These are phyloP conservation scores for Slavum lentiscoides DNA, from an alignment of 2,888 invertebrate genomes.

Conservation along the genomic window DNA sequence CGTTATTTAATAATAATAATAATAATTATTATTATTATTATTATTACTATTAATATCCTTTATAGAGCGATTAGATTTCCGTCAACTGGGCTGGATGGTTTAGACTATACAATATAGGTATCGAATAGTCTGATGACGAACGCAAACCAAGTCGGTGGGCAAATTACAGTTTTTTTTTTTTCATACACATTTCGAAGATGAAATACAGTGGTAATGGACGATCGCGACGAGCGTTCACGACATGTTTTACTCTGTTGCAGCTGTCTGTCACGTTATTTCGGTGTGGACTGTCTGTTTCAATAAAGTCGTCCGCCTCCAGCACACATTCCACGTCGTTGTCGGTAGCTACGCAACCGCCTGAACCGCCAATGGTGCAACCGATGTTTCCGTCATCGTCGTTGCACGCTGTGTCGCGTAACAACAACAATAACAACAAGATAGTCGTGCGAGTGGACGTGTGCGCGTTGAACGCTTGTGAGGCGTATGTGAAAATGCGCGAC, in stretches of 20 bases:
- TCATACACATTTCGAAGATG: no score
- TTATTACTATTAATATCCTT: no score
- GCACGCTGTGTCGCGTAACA: not conserved
- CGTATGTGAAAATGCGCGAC: slow-evolving; percentile 54
- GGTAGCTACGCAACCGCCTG: not conserved
- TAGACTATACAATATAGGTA: no score
- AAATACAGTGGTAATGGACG: no score
- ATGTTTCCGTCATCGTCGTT: not conserved
- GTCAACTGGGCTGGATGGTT: no score
- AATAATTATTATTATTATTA: not conserved
- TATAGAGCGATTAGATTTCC: no score
- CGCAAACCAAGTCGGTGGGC: no score
- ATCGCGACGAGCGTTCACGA: no score
- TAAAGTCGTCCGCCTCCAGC: not conserved
- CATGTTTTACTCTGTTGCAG: not conserved
- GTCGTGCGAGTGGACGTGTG: slow-evolving; percentile 54
- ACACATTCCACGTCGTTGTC: not conserved
- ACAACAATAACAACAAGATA: slow-evolving; percentile 14
- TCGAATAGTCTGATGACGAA: no score
- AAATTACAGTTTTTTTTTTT: no score
- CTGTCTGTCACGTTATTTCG: not conserved
- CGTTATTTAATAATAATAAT: not conserved
- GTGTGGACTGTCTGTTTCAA: not conserved
- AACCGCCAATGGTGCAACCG: not conserved
- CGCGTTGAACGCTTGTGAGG: slow-evolving; percentile 55